Evolutionary conservation across 1,140 invertebrate genomes (phyloP).

Genomic region (Cyphomyrmex costatus): DNA sequence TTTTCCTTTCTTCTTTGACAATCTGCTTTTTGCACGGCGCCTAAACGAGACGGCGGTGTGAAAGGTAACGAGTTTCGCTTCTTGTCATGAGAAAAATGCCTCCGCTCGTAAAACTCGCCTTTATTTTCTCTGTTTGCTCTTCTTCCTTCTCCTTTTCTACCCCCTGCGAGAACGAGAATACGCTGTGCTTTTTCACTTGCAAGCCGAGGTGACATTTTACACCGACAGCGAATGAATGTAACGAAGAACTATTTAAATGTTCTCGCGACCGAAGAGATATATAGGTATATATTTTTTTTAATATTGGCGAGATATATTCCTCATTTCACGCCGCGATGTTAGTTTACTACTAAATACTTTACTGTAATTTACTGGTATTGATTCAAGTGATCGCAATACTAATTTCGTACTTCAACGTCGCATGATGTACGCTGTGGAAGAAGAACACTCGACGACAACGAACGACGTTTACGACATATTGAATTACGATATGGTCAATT

Average conservation of each 20-base stretch:
- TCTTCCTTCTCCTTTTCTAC: not conserved
- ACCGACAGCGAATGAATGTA: constrained; percentile 65
- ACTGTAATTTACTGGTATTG: not conserved
- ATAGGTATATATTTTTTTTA: not conserved
- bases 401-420: not conserved
- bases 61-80: constrained; percentile 66
- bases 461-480: not conserved
- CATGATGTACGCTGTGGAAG: not conserved
- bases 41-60: constrained; percentile 59
- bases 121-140: constrained; percentile 63
- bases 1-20: constrained; percentile 45
- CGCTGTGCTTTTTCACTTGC: constrained; percentile 68
- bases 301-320: constrained; percentile 12
- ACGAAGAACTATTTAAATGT: constrained; percentile 62
- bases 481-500: constrained; percentile 9
- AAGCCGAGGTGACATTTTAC: constrained; percentile 71
- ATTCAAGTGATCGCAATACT: constrained; percentile 10
- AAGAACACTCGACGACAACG: constrained; percentile 39
- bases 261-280: not conserved
- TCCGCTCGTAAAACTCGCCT: constrained; percentile 66
- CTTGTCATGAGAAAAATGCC: constrained; percentile 67
- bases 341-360: not conserved
- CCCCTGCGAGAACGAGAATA: constrained; percentile 22
- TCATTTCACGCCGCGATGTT: not conserved
- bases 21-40: constrained; percentile 68